Evolutionary conservation across 2,888 invertebrate genomes (phyloP), one percentile per base, ranked within the genome.

Genomic region (Acanthacorydalis orientalis): DNA sequence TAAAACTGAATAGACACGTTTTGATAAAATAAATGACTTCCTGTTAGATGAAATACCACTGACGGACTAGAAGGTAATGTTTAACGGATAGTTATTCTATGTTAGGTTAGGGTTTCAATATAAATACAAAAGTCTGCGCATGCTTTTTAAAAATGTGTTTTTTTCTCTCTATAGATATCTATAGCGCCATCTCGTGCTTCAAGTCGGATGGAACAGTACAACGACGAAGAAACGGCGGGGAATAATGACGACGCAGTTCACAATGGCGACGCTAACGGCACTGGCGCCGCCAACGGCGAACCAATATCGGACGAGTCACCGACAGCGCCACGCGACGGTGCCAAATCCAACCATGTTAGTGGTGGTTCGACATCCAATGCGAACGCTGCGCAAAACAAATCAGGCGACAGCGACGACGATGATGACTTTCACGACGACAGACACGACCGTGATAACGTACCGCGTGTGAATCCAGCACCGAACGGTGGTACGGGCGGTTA

Each of bases 381-480:
- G 31, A 31, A 33, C 10, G 16, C 44, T 12, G 44, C 44, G 33
- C 37, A 38, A 31, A 16, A 33, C 33, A 12, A 15, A 23, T 38
- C 16, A 31, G 37, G 37, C 39, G 46, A 46, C 39, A 14, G n/a
- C 14, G 46, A 46, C 35, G 39, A 46, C n/a, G 46, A 46, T 52
- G 54, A 55, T 49, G 53, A 54, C 52, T 52, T 51, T 50, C 52
- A 54, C 53, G 51, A 54, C 51, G 49, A 48, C 54, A 48, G 51
- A 54, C 57, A 55, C 10, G 46, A 40, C 10, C 42, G 46, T 37
- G 43, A 48, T 23, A 32, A 32, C 52, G 48, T 53, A 44, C 55
- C 60, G 61, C 59, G 74, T 74, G 62, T 74, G 71, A 58, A 64
- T 59, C 60, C 67, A 61, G 63, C 67, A 57, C 57, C 63, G 55